These are phyloP conservation scores for Zalophus californianus DNA, from an alignment of 2,797 vertebrate genomes.

Conservation along the genomic window DNA sequence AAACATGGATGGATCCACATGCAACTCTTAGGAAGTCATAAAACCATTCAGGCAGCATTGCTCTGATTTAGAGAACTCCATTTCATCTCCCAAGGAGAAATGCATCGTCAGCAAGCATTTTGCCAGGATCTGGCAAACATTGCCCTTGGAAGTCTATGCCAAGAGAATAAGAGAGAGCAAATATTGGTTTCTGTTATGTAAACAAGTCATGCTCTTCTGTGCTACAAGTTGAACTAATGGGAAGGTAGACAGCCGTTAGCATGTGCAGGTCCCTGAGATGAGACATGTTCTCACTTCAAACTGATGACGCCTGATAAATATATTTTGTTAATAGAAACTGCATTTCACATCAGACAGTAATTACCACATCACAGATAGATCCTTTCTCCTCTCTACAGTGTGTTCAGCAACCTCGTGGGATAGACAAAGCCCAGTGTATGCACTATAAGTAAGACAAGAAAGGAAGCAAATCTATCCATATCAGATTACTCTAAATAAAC, in stretches of 20 bases:
- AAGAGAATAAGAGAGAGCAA: slow-evolving; percentile 76
- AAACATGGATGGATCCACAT: neutral
- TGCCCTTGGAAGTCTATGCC: slow-evolving; percentile 66
- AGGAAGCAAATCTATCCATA: neutral
- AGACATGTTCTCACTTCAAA: neutral
- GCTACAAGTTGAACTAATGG: slow-evolving; percentile 69
- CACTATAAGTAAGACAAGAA: neutral
- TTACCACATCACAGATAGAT: neutral
- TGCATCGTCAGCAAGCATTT: slow-evolving; percentile 59
- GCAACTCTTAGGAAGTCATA: neutral
- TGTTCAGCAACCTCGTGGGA: neutral
- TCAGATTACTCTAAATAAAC: slow-evolving; percentile 35
- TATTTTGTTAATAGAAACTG: neutral
- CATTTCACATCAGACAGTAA: neutral
- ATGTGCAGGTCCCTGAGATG: neutral
- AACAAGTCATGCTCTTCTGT: slow-evolving; percentile 77
- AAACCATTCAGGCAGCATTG: neutral
- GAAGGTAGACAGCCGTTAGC: slow-evolving; percentile 40
- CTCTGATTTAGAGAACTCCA: neutral
- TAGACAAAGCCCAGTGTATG: neutral
- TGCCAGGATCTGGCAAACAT: slow-evolving; percentile 63
- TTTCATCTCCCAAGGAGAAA: neutral
- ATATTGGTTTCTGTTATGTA: slow-evolving; percentile 77
- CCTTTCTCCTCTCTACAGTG: neutral
- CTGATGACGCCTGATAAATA: neutral